These are phyloP conservation scores for Aphelenchoides bicaudatus DNA, from an alignment of 2,888 invertebrate genomes.

Conservation along the genomic window DNA sequence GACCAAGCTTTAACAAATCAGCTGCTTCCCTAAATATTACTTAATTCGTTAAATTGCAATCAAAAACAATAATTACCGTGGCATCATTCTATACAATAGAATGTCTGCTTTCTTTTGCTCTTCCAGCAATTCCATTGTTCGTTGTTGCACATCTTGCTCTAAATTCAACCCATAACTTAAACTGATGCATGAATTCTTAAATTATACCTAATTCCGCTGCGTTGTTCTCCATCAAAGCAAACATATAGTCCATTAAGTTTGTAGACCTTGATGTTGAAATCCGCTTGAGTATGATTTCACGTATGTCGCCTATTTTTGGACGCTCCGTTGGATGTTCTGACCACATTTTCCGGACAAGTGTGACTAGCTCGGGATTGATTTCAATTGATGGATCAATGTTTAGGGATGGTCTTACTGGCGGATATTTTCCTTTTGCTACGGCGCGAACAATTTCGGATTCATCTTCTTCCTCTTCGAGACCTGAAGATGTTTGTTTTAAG, in stretches of 20 bases:
- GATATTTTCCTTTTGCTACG: conserved; percentile 1
- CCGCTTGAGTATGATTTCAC: conserved; percentile 4
- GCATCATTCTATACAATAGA: conserved; percentile 27
- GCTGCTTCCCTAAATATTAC: conserved; percentile 29
- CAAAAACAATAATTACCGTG: too few relatives aligned
- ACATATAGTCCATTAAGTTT: conserved; percentile 15
- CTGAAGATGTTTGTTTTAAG: too few relatives aligned
- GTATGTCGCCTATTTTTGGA: conserved; percentile 1
- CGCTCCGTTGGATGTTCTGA: conserved; percentile 9
- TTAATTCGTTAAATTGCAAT: too few relatives aligned
- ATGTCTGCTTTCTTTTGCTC: conserved; percentile 42
- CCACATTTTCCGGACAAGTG: neutral
- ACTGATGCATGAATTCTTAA: too few relatives aligned
- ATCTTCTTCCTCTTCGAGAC: too few relatives aligned
- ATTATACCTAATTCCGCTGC: too few relatives aligned
- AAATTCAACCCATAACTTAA: conserved; percentile 3
- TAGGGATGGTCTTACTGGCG: conserved; percentile 24
- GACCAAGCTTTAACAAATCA: conserved; percentile 39
- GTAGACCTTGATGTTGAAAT: neutral
- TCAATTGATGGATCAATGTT: conserved; percentile 27
- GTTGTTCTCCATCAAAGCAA: conserved; percentile 43
- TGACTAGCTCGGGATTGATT: neutral
- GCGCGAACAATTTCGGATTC: conserved; percentile 1
- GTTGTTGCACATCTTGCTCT: conserved; percentile 21
- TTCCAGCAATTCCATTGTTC: conserved; percentile 31